These are phyloP conservation scores for Sphaerodactylus townsendi DNA, from an alignment of 2,113 vertebrate genomes.

Conservation along the genomic window DNA sequence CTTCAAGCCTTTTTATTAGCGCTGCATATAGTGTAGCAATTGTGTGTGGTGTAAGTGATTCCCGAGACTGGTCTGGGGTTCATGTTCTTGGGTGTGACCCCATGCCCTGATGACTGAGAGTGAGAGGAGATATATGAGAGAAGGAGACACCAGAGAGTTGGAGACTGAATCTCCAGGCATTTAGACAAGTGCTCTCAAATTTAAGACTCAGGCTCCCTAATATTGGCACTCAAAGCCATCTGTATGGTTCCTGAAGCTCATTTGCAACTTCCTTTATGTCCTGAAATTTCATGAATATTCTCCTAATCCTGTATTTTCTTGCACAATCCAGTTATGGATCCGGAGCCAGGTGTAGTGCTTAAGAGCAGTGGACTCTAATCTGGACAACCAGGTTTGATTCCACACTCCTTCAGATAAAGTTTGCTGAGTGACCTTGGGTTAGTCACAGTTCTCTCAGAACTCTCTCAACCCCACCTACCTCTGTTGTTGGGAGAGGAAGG, in stretches of 20 bases:
- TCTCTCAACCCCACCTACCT: too few species aligned
- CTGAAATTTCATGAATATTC: neutral
- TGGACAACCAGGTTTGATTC: too few species aligned
- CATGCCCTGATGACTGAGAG: conserved; percentile 22
- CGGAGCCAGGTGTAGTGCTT: too few species aligned
- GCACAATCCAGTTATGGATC: too few species aligned
- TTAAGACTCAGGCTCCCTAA: neutral
- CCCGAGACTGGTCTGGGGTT: conserved; percentile 60
- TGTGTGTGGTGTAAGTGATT: conserved; percentile 72
- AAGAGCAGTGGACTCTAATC: too few species aligned
- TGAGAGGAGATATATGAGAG: neutral
- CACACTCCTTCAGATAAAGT: too few species aligned
- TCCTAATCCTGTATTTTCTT: neutral
- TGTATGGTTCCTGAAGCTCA: neutral
- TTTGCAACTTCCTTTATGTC: neutral
- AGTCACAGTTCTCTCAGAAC: too few species aligned
- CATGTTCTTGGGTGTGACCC: conserved; percentile 75
- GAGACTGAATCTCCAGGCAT: neutral
- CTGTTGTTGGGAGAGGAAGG: too few species aligned
- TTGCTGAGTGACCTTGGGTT: too few species aligned
- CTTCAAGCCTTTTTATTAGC: conserved; percentile 80
- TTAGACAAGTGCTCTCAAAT: neutral
- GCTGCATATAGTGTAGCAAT: conserved; percentile 79
- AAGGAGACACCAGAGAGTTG: neutral
- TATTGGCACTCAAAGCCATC: neutral